Evolutionary conservation across 2,113 vertebrate genomes (phyloP).

Genomic region (Alces alces): DNA sequence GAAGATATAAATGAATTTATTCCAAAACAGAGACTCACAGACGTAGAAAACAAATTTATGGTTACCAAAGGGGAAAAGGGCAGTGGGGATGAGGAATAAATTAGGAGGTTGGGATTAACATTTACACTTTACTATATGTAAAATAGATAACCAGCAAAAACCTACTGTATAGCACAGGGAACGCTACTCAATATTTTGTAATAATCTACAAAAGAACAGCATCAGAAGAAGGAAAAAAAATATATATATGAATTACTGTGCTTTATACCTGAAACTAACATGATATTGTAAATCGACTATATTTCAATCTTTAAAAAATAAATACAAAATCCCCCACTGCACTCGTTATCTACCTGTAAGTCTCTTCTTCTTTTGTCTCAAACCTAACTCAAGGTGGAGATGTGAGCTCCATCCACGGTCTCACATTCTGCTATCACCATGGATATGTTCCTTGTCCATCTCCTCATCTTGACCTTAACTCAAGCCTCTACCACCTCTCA

Average conservation of each 20-base stretch:
- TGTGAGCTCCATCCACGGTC: not conserved
- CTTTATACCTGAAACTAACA: not conserved
- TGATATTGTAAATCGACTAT: not conserved
- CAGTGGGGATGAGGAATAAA: not conserved
- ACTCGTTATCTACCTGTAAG: not conserved
- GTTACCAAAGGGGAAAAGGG: not conserved
- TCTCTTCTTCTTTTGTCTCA: not conserved
- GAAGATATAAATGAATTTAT: not conserved
- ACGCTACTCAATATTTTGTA: not conserved
- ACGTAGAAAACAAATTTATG: not conserved
- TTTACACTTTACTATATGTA: not conserved
- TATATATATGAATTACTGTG: not conserved
- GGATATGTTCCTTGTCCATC: not conserved
- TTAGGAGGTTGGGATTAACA: not conserved
- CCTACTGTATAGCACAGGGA: not conserved
- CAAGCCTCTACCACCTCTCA: not conserved
- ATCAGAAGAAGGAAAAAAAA: not conserved
- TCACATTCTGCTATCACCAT: not conserved
- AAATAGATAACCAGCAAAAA: not conserved
- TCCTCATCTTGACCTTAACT: not conserved
- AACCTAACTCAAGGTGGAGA: not conserved
- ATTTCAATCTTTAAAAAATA: not conserved
- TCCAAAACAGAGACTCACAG: not conserved
- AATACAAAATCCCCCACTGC: not conserved
- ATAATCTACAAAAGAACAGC: not conserved